Evolutionary conservation across 1,140 invertebrate genomes (phyloP).

Genomic region (Andricus grossulariae): DNA sequence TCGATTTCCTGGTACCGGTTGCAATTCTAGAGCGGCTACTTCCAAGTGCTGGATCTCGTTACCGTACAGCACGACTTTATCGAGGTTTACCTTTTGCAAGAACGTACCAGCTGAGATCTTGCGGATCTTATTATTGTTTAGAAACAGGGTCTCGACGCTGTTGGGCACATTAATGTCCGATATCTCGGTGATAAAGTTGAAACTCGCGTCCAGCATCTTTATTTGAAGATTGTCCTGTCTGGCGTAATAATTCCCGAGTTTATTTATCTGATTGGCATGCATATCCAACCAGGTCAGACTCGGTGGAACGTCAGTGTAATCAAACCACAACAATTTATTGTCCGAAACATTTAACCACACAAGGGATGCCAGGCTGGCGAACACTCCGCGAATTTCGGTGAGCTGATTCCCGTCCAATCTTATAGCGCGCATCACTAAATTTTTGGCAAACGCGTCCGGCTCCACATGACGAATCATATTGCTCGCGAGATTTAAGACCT

Average conservation of each 20-base stretch:
- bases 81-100: conserved; percentile 81
- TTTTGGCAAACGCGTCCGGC: conserved; percentile 87
- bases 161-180: conserved; percentile 83
- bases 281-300: conserved; percentile 92
- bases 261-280: conserved; percentile 90
- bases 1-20: conserved; percentile 79
- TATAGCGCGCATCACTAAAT: conserved; percentile 88
- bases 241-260: conserved; percentile 85
- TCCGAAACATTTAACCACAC: conserved; percentile 94
- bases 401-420: conserved; percentile 90
- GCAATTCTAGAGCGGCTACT: conserved; percentile 82
- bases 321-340: conserved; percentile 93
- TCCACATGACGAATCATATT: conserved; percentile 90
- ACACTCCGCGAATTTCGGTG: conserved; percentile 89
- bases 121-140: conserved; percentile 86
- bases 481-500: conserved; percentile 91
- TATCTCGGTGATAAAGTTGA: conserved; percentile 83
- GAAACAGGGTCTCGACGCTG: conserved; percentile 83
- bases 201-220: conserved; percentile 86
- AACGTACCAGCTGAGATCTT: conserved; percentile 85
- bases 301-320: conserved; percentile 89
- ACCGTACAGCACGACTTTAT: conserved; percentile 85
- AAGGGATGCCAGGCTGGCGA: conserved; percentile 87
- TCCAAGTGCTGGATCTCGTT: conserved; percentile 86
- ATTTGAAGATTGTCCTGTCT: conserved; percentile 79